These are phyloP conservation scores for Coenonympha glycerion DNA, from an alignment of 2,888 invertebrate species.

Conservation along the genomic window DNA sequence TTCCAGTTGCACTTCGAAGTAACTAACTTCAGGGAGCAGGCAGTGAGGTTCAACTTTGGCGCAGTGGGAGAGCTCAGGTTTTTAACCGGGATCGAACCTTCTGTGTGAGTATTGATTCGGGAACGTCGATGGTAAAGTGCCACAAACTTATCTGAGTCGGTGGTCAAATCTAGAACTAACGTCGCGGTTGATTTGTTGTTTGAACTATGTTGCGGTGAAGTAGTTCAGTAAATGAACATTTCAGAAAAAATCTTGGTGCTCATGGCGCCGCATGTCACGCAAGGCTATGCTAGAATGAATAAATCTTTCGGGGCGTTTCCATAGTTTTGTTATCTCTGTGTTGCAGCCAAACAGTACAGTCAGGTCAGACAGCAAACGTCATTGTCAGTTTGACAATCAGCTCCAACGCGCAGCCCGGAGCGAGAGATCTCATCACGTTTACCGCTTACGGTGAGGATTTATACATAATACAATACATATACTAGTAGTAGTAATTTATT, in stretches of 20 bases:
- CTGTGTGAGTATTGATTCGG: constrained; percentile 60
- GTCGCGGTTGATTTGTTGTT: no score
- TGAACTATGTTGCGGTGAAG: background rate
- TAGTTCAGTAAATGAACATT: no score
- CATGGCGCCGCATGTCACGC: no score
- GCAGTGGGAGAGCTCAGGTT: constrained; percentile 77
- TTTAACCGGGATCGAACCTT: constrained; percentile 74
- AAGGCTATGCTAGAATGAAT: no score
- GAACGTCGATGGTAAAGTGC: no score
- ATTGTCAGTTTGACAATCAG: constrained; percentile 71
- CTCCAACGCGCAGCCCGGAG: constrained; percentile 64
- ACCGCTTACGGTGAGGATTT: constrained; percentile 74
- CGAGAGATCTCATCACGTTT: constrained; percentile 79
- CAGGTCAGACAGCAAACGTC: constrained; percentile 75
- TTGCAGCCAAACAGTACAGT: constrained; percentile 58
- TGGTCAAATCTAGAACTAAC: no score
- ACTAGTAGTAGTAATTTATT: no score
- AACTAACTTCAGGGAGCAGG: constrained; percentile 79
- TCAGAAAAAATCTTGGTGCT: no score
- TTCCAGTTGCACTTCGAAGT: constrained; percentile 81
- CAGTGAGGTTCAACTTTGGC: constrained; percentile 74
- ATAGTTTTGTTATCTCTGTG: no score
- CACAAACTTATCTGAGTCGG: no score
- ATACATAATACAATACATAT: no score
- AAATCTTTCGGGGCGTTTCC: no score